Evolutionary conservation across 2,797 vertebrate species (phyloP), one percentile per base, ranked within the genome.

Genomic region (Leucoraja ocellata): DNA sequence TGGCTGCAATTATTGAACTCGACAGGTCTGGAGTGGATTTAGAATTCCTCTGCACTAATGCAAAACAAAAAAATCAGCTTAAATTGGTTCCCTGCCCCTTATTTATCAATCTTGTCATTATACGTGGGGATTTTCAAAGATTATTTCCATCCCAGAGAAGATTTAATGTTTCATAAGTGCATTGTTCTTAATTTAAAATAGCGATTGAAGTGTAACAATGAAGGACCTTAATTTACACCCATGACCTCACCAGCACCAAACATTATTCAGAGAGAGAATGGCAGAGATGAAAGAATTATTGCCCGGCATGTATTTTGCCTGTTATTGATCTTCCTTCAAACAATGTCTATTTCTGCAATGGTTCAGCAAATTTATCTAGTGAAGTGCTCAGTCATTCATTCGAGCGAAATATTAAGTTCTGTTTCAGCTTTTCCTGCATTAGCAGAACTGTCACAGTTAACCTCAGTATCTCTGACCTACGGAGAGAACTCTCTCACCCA

Each of bases 321-420:
- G 84, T 68, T 88, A 88, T 68, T 36, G 61, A 88, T 88, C 68
- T 88, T 88, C n/a, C 84, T 68, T 88, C 61, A 32, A 54, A 65
- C 63, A 21, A 68, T 68, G 6, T 18, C 63, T 88, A 16, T 18
- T 25, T 63, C n/a, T 36, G 61, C 63, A 88, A 88, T 88, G 61
- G n/a, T 68, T 88, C 84, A 88, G n/a, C 63, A 88, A 88, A 32
- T 68, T 68, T 88, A 88, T 88, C 28, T 18, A 88, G 84, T 86
- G n/a, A 68, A 14, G 18, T 65, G 84, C 84, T 88, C n/a, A 88
- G 61, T n/a, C 16, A 10, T 36, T 68, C 36, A 88, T 88, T 88
- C 63, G 7, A 32, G 84, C 2, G 65, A 88, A 88, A 88, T 65
- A 68, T 65, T 16, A 36, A 68, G 16, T 68, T 88, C 63, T 21